Conservation (phyloP, 2,888 invertebrate species). For the Celastrina argiolus region DNA sequence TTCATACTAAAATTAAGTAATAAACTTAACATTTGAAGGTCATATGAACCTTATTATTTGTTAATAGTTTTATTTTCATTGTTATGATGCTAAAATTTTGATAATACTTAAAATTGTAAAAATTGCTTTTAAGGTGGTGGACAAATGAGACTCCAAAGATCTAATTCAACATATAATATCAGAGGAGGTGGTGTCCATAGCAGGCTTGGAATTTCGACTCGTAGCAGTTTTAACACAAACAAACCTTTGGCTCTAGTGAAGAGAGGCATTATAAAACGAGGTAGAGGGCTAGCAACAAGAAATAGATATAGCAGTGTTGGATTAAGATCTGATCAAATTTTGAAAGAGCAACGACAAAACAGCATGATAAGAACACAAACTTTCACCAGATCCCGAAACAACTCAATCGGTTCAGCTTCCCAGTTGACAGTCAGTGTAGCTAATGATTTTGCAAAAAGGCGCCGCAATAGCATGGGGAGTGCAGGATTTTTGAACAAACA, state of each 20-base stretch:
- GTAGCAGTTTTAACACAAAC: slow-evolving; percentile 48
- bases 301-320: slow-evolving; percentile 64
- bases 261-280: slow-evolving; percentile 66
- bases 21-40: neutral
- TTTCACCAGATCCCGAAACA: slow-evolving; percentile 66
- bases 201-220: slow-evolving; percentile 58
- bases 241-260: slow-evolving; percentile 62
- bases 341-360: slow-evolving; percentile 57
- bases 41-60: neutral
- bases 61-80: neutral
- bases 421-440: slow-evolving; percentile 68
- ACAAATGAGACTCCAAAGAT: slow-evolving; percentile 48
- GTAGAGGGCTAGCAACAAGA: slow-evolving; percentile 56
- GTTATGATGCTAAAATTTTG: neutral
- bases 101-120: neutral
- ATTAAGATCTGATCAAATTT: slow-evolving; percentile 68
- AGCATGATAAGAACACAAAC: slow-evolving; percentile 66
- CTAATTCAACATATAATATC: slow-evolving; percentile 56
- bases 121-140: slow-evolving; percentile 45
- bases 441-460: slow-evolving; percentile 61
- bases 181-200: slow-evolving; percentile 54
- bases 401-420: slow-evolving; percentile 58
- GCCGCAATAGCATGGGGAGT: slow-evolving; percentile 65
- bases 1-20: neutral
- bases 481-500: slow-evolving; percentile 60